Evolutionary conservation across 2,797 vertebrate genomes (phyloP), one percentile per base, ranked within the genome.

Genomic region (Vipera ursinii): DNA sequence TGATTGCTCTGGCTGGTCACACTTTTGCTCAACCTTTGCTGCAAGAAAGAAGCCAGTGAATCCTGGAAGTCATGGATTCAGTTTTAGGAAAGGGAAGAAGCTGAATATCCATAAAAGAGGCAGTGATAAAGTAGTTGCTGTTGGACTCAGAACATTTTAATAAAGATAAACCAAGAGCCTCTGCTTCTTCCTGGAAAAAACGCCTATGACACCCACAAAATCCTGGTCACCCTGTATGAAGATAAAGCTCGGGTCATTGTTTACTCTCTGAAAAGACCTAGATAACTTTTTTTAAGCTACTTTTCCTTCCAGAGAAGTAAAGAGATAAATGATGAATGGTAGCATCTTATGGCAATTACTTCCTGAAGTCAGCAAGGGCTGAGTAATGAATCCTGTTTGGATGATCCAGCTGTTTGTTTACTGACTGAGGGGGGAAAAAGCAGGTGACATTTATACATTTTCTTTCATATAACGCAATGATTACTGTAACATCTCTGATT

Each of bases 321-420:
- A 38, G 20, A 87, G 56, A 87, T 59, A 87, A 59, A 87, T 87
- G 86, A 56, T 59, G 17, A 57, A 44, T 88, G 32, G 87, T 24
- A 60, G 22, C 15, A 38, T 60, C 22, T 38, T 22, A 87, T 59
- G n/a, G 48, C 53, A 87, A 17, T 53, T 53, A 88, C 57, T 60
- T 38, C 32, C 38, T 88, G 87, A 60, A 38, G 57, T 44, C 56
- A 60, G 57, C 44, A 88, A 88, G 5, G 5, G 56, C 26, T 65
- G 88, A 89, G 28, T 65, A 53, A 89, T 48, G 32, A 38, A 53
- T 8, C 13, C 60, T 48, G 38, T 48, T 61, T 89, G 88, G 88
- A n/a, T 89, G 88, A 89, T 89, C 88, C 65, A 89, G 44, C 14
- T 65, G 60, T 89, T 88, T 24, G 20, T 88, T 88, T 89, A 89